These are phyloP conservation scores for Pogonomyrmex barbatus DNA, from an alignment of 1,140 invertebrate species.

Conservation along the genomic window DNA sequence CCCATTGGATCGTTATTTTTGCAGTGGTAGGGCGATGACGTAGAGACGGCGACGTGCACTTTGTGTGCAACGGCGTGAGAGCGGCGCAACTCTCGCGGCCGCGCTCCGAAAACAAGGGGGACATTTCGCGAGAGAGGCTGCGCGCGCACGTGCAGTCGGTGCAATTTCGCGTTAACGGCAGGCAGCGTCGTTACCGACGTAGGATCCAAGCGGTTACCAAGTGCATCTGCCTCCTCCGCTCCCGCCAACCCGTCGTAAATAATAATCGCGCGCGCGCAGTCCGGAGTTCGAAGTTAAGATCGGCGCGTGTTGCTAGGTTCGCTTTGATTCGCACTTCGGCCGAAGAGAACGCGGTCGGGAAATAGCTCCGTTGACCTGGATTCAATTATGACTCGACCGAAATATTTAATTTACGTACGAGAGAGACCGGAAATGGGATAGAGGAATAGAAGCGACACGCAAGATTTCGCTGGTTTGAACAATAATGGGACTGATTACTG, in stretches of 20 bases:
- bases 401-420: slow-evolving; percentile 54
- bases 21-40: slow-evolving; percentile 53
- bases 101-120: background rate
- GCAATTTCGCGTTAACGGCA: background rate
- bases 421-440: background rate
- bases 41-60: slow-evolving; percentile 52
- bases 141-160: background rate
- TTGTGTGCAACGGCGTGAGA: slow-evolving; percentile 51
- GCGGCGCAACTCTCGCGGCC: background rate
- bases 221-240: background rate
- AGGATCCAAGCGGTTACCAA: slow-evolving; percentile 29
- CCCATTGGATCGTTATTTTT: slow-evolving; percentile 81
- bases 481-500: background rate
- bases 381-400: slow-evolving; percentile 58
- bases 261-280: slow-evolving; percentile 19
- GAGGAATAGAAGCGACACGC: background rate
- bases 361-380: slow-evolving; percentile 59
- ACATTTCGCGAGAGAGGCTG: too few relatives aligned
- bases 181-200: slow-evolving; percentile 30
- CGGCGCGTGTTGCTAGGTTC: slow-evolving; percentile 49
- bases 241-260: slow-evolving; percentile 11
- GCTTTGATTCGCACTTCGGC: slow-evolving; percentile 25
- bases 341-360: slow-evolving; percentile 35
- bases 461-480: background rate
- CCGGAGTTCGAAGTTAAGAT: slow-evolving; percentile 24